Conservation (phyloP, 2,797 vertebrate genomes). For the Halcyon smyrnensis region DNA sequence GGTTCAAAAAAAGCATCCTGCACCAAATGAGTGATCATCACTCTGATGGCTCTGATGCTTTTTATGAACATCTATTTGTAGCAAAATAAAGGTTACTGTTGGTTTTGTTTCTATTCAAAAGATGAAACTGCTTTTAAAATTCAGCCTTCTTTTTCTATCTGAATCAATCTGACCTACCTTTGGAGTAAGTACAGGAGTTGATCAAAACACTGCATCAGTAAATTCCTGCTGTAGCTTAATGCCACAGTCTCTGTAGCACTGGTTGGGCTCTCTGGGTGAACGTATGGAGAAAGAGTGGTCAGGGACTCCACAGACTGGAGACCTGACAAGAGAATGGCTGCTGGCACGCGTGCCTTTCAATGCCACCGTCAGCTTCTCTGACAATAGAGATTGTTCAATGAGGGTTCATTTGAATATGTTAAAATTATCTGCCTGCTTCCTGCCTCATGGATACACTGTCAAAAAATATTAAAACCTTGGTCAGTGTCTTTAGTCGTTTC, state of each 20-base stretch:
- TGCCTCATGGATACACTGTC: not conserved
- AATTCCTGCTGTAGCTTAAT: not conserved
- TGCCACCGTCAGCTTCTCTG: not conserved
- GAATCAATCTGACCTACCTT: not conserved
- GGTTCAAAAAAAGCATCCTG: not conserved
- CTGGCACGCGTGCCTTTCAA: not conserved
- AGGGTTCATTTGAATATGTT: not conserved
- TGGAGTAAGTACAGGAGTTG: not conserved
- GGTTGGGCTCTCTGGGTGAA: accelerated
- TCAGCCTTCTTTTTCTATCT: not conserved
- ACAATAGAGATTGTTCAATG: not conserved
- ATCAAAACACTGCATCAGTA: not conserved
- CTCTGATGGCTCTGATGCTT: not conserved
- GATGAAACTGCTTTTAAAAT: not conserved
- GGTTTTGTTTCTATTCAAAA: not conserved
- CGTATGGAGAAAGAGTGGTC: accelerated
- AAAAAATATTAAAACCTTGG: not conserved
- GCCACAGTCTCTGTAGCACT: accelerated
- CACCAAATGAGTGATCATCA: not conserved
- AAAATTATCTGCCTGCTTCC: not conserved
- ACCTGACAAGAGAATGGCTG: not conserved
- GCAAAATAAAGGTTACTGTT: not conserved
- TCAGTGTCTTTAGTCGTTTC: not conserved
- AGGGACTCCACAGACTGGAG: not conserved
- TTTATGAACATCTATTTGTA: not conserved